Evolutionary conservation across 2,797 vertebrate genomes (phyloP).

Genomic region (Ptychadena robeensis): DNA sequence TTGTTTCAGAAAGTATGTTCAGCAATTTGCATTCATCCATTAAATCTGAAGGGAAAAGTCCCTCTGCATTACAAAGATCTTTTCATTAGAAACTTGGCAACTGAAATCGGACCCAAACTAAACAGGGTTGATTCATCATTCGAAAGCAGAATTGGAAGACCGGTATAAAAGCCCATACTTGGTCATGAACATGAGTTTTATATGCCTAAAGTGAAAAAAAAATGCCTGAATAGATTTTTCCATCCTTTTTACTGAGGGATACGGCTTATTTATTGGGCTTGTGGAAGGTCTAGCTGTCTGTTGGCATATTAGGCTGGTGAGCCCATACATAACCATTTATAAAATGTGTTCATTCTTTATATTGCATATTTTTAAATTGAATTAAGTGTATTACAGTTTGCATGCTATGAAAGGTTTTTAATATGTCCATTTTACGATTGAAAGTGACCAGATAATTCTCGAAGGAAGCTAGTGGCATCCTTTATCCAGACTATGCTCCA

Average conservation of each 20-base stretch:
- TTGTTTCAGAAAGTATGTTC: background rate
- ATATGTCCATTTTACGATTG: too few species aligned
- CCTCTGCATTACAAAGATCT: background rate
- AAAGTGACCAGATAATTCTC: too few species aligned
- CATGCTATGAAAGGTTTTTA: too few species aligned
- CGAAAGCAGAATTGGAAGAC: conserved; percentile 11
- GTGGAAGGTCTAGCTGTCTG: background rate
- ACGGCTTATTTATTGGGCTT: background rate
- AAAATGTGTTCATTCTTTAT: too few species aligned
- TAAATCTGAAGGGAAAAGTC: conserved; percentile 26
- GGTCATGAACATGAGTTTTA: conserved; percentile 39
- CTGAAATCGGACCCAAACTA: background rate
- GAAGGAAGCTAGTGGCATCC: too few species aligned
- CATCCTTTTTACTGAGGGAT: background rate
- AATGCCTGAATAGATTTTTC: conserved; percentile 5
- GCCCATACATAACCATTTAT: too few species aligned
- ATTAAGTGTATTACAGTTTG: too few species aligned
- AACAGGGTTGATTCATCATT: conserved; percentile 43
- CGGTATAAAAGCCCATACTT: conserved; percentile 33
- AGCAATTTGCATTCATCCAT: background rate
- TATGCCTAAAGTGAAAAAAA: conserved; percentile 2
- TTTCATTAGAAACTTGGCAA: conserved; percentile 38
- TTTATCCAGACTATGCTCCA: too few species aligned
- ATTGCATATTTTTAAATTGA: too few species aligned
- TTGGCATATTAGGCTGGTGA: background rate